phyloP scores from a whole-genome alignment of 2,797 vertebrate genomes.

The Bradypus variegatus region DNA sequence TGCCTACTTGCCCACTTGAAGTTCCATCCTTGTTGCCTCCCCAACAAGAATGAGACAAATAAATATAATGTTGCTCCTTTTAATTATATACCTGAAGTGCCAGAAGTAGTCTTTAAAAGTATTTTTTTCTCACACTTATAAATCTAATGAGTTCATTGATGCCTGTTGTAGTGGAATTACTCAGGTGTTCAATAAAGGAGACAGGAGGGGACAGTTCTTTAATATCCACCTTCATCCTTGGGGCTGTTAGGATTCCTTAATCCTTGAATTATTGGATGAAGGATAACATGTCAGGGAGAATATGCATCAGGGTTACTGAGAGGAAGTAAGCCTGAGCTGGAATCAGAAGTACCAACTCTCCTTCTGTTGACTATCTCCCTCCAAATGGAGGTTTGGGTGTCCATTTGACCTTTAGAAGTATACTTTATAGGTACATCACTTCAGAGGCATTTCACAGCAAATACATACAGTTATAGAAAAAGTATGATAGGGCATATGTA shows the following conservation, averaged over 20 bases:
- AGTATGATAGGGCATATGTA: background rate
- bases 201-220: background rate
- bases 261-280: background rate
- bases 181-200: background rate
- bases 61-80: background rate
- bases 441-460: constrained; percentile 11
- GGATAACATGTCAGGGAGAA: background rate
- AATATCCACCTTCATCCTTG: constrained; percentile 18
- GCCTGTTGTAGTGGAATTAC: background rate
- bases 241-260: background rate
- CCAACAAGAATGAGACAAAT: background rate
- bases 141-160: constrained; percentile 7
- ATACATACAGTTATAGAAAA: background rate
- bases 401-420: background rate
- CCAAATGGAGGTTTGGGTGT: background rate
- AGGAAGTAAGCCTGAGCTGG: background rate
- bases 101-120: background rate
- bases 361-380: too few relatives aligned
- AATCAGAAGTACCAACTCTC: constrained; percentile 17
- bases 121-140: background rate
- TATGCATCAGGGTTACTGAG: background rate
- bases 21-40: background rate
- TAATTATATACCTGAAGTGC: background rate
- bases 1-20: background rate
- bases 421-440: background rate